Evolutionary conservation across 2,797 vertebrate species (phyloP), one percentile per base, ranked within the genome.

Genomic region (Hoplostethus mediterraneus): DNA sequence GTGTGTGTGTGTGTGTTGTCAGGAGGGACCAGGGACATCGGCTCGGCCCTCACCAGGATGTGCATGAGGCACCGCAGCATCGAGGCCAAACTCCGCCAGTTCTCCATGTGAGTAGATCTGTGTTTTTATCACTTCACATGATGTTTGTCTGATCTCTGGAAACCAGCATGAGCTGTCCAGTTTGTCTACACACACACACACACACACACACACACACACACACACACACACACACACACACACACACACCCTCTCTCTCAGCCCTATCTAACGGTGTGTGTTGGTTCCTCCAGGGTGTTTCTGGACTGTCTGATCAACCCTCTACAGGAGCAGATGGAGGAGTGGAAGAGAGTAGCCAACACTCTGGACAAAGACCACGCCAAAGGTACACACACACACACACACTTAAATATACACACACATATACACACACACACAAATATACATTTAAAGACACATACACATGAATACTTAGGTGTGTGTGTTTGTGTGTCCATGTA

Each of bases 241-340:
- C 21, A 21, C 21, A 21, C 21, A 21, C 21, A 21, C 21, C 28
- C n/a, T 54, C 48, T 47, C 47, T 21, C 25, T 57, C 1, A 6
- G 11, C 67, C 31, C 30, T 64, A 4, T 33, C 33, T 33, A 33
- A 33, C 33, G 6, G 45, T 33, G 16, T 63, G 31, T 1, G 3
- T 40, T 52, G 36, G 16, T 63, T 42, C 30, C 8, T 8, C 25
- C 85, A 98, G 97, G 92, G 96, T 97, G 87, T 95, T 98, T 83
- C 95, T 97, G 79, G 97, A 98, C 90, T 97, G 97, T 89, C 95
- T 99, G 90, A 97, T 99, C 92, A 97, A 96, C 91, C 97, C 97
- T 63, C 96, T 99, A 55, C 97, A 98, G 95, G 97, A 98, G 80
- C 97, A 98, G 94, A 97, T 98, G 95, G 97, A 98, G 90, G 97